phyloP scores from a whole-genome alignment of 2,113 vertebrate genomes.

The Phalacrocorax brasilianus region DNA sequence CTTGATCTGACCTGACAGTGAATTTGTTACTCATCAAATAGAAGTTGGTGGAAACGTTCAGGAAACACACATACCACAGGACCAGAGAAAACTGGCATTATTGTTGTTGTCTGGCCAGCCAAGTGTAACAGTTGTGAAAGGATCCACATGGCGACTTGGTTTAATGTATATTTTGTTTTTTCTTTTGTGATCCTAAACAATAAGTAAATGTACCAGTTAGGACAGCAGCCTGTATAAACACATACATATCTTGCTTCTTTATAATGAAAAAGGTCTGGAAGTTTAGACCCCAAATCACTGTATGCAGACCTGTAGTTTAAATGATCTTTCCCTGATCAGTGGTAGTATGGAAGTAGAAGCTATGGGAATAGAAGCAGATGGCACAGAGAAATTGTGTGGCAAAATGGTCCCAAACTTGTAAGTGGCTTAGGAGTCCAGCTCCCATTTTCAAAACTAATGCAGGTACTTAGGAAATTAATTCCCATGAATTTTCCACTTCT shows the following conservation, averaged over 20 bases:
- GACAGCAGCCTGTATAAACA: neutral
- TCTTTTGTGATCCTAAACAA: slow-evolving; percentile 36
- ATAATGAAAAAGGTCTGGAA: neutral
- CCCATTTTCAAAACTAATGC: neutral
- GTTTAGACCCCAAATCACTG: neutral
- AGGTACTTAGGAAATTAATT: neutral
- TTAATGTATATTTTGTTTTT: slow-evolving; percentile 34
- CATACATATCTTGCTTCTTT: neutral
- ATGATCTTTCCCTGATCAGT: neutral
- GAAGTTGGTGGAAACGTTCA: neutral
- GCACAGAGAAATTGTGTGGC: neutral
- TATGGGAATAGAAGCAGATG: neutral
- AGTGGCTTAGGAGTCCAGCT: neutral
- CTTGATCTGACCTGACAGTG: neutral
- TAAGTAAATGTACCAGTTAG: neutral
- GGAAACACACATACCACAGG: slow-evolving; percentile 68
- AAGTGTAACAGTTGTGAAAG: slow-evolving; percentile 63
- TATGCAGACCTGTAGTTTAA: neutral
- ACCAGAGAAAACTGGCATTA: slow-evolving; percentile 64
- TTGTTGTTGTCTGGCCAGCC: slow-evolving; percentile 55
- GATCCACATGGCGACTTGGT: slow-evolving; percentile 54
- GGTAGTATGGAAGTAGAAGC: neutral
- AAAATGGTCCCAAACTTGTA: neutral
- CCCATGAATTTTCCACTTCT: neutral
- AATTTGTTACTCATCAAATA: neutral